Evolutionary conservation across 2,797 vertebrate genomes (phyloP), one percentile per base, ranked within the genome.

Genomic region (Lacerta agilis): DNA sequence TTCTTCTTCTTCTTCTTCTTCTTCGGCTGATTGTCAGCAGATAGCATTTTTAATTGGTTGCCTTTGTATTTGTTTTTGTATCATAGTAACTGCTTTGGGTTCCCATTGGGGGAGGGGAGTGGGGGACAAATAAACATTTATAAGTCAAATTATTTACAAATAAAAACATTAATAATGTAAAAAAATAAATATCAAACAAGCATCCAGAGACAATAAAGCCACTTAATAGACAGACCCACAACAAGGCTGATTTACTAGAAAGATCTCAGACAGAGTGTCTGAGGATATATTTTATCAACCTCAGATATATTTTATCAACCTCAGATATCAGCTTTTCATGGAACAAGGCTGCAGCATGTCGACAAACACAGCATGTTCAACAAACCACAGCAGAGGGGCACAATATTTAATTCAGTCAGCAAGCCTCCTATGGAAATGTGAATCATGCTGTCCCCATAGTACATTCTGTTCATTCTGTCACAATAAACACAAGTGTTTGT

Each of bases 401-500:
- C 92, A 90, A 55, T 88, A 75, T 93, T 93, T 90, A 89, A 85
- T 85, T 91, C 85, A 88, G 88, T 45, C 86, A 92, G 88, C 89
- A 76, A 90, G 43, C 83, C 20, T 94, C 93, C 93, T 94, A 94
- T 95, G 94, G 93, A 95, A 95, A 94, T 93, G 90, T 95, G 95
- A 95, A 79, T 95, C 95, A 95, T 86, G 5, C 55, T 67, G 84
- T 92, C 75, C 90, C 90, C 89, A 92, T 36, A 82, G 95, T 92
- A 95, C 96, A 95, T 95, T 95, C 95, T 93, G 95, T 96, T 95
- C 94, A 90, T 95, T 93, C 91, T 90, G 55, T 83, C 91, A 88
- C 0, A 90, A 95, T 86, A 95, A 96, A 93, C 92, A 92, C 0
- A 67, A 92, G 82, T 88, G 86, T 91, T 95, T 96, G 92, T 94